Evolutionary conservation across 2,113 vertebrate species (phyloP), one percentile per base, ranked within the genome.

Genomic region (Saimiri boliviensis): DNA sequence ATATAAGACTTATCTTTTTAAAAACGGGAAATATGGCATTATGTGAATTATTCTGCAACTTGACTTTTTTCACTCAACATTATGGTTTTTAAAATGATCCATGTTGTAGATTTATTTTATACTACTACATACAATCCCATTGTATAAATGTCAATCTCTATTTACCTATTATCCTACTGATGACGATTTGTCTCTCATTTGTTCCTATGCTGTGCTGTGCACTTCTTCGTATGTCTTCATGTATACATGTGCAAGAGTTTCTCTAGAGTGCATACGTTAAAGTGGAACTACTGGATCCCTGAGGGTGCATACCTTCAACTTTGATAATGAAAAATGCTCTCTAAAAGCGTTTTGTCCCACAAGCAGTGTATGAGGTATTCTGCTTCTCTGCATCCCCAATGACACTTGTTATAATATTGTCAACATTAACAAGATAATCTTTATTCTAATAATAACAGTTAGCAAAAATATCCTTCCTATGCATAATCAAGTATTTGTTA

Each of bases 21-120:
- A n/a, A 77, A 90, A 68, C 19, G 45, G 23, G 63, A 27, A 56
- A 77, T 45, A 40, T 19, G 25, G 63, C 6, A n/a, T 23, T 40
- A 85, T 56, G 32, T 74, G 35, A 92, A 73, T 85, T 95, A 73
- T 81, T 68, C 80, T 93, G n/a, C 14, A 95, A 80, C 21, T n/a
- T 92, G 49, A 88, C 52, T 85, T 86, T 6, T 86, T 89, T 58
- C 80, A 96, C 16, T 40, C 79, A 95, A 81, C 32, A 81, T 45
- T 25, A 81, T 35, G 7, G 23, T 77, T 92, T 25, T 68, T 25
- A 87, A 94, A 91, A 85, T 76, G 56, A 68, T 52, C 23, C 40
- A 68, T 5, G 40, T 20, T 60, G n/a, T 56, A 60, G 63, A 52
- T 70, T 56, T 86, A 21, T 56, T 89, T 86, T 60, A 71, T 17